Percentiles rank a stretch among this genome's conserved stretches.
phyloP scores from a whole-genome alignment of 1,140 invertebrate species.

The Heliconius eleuchia region DNA sequence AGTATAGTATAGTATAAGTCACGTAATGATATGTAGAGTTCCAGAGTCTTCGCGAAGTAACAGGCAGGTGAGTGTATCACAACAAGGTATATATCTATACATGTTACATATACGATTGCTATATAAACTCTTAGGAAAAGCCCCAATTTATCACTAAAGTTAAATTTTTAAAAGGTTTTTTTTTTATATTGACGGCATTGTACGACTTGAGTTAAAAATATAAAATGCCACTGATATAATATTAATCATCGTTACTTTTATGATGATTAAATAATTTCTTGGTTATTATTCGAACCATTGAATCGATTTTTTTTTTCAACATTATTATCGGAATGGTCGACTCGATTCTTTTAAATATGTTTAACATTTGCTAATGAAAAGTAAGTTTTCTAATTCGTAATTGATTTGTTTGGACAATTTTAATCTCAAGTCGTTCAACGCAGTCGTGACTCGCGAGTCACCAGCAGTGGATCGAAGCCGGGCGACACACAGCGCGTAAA shows the following conservation, averaged over 20 bases:
- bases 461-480: conserved; percentile 15
- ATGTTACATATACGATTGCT: conserved; percentile 42
- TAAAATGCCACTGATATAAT: too few species aligned
- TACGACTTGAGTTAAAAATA: neutral
- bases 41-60: conserved; percentile 47
- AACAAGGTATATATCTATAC: conserved; percentile 44
- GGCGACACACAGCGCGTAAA: neutral
- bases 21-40: conserved; percentile 62
- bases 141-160: conserved; percentile 19
- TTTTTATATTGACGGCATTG: neutral
- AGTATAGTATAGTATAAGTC: conserved; percentile 39
- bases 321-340: too few species aligned
- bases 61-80: conserved; percentile 53
- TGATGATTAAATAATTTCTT: too few species aligned
- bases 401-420: neutral
- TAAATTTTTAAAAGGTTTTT: neutral
- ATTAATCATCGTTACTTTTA: too few species aligned
- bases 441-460: neutral
- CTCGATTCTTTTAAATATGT: too few species aligned
- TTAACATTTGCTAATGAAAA: too few species aligned
- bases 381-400: too few species aligned
- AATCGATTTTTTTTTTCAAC: too few species aligned
- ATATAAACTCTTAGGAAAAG: conserved; percentile 42
- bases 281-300: too few species aligned
- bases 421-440: neutral